Conservation (phyloP, 2,888 invertebrate species). For the Pseudolycoriella hygida region DNA sequence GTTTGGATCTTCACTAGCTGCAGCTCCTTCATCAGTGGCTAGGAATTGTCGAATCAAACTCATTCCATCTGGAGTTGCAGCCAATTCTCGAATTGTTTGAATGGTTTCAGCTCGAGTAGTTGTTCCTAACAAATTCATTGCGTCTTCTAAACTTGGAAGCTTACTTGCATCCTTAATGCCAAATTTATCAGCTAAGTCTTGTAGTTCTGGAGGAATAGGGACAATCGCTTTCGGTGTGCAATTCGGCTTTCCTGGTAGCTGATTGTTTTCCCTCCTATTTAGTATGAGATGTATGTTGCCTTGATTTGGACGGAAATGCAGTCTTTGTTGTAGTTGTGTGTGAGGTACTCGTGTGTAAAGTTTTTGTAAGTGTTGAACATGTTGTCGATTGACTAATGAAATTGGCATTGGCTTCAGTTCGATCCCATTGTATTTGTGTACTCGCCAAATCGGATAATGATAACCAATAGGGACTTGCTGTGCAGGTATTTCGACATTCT, state of each 20-base stretch:
- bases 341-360: background rate
- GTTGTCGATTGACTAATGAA: background rate
- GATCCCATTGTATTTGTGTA: conserved; percentile 7
- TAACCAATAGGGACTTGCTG: background rate
- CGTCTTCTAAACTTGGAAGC: conserved; percentile 6
- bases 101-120: conserved; percentile 8
- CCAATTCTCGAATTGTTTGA: conserved; percentile 7
- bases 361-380: background rate
- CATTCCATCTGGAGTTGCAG: conserved; percentile 7
- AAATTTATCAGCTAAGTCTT: conserved; percentile 3
- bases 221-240: background rate
- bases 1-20: too few species aligned
- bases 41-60: conserved; percentile 6
- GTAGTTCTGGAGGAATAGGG: conserved; percentile 3
- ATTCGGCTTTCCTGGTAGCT: background rate
- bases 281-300: too few species aligned
- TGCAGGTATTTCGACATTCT: background rate
- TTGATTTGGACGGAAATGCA: background rate
- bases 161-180: conserved; percentile 4
- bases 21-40: background rate
- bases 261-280: background rate
- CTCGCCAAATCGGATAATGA: conserved; percentile 7
- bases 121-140: conserved; percentile 7
- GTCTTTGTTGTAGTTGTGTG: background rate
- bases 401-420: conserved; percentile 7